Percentiles rank a stretch among this genome's conserved stretches.
Conservation (phyloP, 2,113 vertebrate species). For the Nibea albiflora region DNA sequence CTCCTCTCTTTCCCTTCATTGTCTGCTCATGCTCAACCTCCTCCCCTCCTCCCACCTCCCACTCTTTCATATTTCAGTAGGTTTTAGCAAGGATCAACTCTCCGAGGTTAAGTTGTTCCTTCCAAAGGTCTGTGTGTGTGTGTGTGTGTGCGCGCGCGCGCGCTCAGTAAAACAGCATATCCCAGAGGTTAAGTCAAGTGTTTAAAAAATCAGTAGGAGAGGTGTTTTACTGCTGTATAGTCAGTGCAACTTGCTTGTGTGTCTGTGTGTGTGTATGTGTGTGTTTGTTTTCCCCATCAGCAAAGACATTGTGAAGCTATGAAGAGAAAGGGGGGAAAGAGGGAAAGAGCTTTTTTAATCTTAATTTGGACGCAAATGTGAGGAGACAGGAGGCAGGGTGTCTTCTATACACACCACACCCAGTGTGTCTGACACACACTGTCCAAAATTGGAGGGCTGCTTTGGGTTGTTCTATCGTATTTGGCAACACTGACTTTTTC, state of each 20-base stretch:
- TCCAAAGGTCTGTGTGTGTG: constrained; percentile 46
- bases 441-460: neutral
- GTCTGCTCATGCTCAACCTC: constrained; percentile 41
- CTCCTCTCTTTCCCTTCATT: constrained; percentile 31
- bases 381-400: neutral
- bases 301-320: constrained; percentile 6
- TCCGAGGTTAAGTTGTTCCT: constrained; percentile 75
- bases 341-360: neutral
- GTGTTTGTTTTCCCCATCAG: constrained; percentile 28
- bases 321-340: constrained; percentile 1
- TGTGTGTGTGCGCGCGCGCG: neutral
- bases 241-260: neutral
- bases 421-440: too few species aligned
- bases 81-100: constrained; percentile 77
- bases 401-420: neutral
- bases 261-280: constrained; percentile 11
- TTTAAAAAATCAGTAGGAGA: constrained; percentile 63
- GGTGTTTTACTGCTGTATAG: constrained; percentile 43
- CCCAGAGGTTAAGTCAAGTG: constrained; percentile 61
- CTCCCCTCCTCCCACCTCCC: constrained; percentile 23
- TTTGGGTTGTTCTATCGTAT: neutral
- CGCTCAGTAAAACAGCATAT: constrained; percentile 36
- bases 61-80: constrained; percentile 78
- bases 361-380: constrained; percentile 11
- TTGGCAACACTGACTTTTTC: neutral